Evolutionary conservation across 2,888 invertebrate genomes (phyloP).

Genomic region (Aphidius colemani): DNA sequence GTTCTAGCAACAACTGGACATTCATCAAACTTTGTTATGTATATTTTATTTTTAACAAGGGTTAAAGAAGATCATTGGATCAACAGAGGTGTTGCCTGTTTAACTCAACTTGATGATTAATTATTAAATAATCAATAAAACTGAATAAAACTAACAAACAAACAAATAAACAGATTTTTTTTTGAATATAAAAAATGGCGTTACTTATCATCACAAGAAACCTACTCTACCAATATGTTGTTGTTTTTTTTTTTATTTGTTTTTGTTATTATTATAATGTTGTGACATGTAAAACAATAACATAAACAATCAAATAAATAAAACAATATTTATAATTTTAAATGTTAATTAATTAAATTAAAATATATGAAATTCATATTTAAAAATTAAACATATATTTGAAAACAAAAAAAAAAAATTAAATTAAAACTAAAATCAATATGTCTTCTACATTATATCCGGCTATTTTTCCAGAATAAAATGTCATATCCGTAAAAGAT

Average conservation of each 20-base stretch:
- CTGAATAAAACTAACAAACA: too few relatives aligned
- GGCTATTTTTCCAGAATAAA: slow-evolving; percentile 12
- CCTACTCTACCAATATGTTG: too few relatives aligned
- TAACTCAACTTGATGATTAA: slow-evolving; percentile 76
- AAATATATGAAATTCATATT: neutral
- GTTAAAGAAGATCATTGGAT: slow-evolving; percentile 77
- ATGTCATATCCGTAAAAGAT: slow-evolving; percentile 15
- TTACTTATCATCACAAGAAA: too few relatives aligned
- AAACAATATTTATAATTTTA: neutral
- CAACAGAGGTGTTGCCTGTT: slow-evolving; percentile 75
- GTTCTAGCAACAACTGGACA: slow-evolving; percentile 82
- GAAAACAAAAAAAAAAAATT: neutral
- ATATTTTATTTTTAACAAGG: slow-evolving; percentile 68
- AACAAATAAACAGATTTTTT: too few relatives aligned
- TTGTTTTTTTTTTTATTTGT: too few relatives aligned
- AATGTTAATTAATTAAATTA: neutral
- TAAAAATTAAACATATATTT: too few relatives aligned
- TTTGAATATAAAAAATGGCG: too few relatives aligned
- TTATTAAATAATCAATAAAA: too few relatives aligned
- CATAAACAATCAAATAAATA: neutral
- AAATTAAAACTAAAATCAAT: neutral
- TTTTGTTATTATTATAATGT: too few relatives aligned
- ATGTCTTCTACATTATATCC: slow-evolving; percentile 18
- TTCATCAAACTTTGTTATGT: slow-evolving; percentile 83
- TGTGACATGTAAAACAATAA: too few relatives aligned